phyloP scores from a whole-genome alignment of 2,888 invertebrate genomes.

The Bombyx huttoni region DNA sequence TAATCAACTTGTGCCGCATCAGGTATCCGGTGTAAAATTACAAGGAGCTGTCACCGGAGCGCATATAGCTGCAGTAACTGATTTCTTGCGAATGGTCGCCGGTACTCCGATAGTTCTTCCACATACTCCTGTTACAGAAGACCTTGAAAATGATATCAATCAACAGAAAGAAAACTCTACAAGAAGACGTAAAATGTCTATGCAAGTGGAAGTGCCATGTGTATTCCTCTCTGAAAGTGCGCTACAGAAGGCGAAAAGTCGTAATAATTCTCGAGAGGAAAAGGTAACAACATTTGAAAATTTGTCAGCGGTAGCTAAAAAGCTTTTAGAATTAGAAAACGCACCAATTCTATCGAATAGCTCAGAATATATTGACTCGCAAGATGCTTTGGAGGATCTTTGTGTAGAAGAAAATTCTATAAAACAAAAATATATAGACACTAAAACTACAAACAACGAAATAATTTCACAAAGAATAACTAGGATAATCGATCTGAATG shows the following conservation, averaged over 20 bases:
- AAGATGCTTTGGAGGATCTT: background rate
- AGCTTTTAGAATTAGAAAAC: conserved; percentile 41
- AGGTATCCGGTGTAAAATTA: conserved; percentile 76
- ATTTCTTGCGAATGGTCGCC: conserved; percentile 76
- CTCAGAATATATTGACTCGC: background rate
- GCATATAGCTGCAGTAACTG: conserved; percentile 76
- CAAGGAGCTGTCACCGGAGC: conserved; percentile 77
- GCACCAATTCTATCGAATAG: conserved; percentile 14
- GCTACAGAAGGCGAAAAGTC: conserved; percentile 57
- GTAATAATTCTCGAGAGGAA: conserved; percentile 60
- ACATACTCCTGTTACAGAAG: conserved; percentile 50
- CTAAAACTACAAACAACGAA: conserved; percentile 17
- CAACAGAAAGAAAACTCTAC: conserved; percentile 55
- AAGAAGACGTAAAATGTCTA: conserved; percentile 62
- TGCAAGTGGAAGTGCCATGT: conserved; percentile 70
- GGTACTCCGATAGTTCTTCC: conserved; percentile 75
- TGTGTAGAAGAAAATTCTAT: background rate
- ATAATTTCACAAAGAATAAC: conserved; percentile 47
- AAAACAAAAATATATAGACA: background rate
- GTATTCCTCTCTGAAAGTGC: conserved; percentile 66
- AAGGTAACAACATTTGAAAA: conserved; percentile 44
- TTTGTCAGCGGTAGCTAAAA: conserved; percentile 37
- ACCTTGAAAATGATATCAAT: conserved; percentile 54
- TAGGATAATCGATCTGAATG: conserved; percentile 60
- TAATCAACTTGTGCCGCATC: conserved; percentile 78